These are phyloP conservation scores for Microdon myrmicae DNA, from an alignment of 2,888 invertebrate species.

Conservation along the genomic window DNA sequence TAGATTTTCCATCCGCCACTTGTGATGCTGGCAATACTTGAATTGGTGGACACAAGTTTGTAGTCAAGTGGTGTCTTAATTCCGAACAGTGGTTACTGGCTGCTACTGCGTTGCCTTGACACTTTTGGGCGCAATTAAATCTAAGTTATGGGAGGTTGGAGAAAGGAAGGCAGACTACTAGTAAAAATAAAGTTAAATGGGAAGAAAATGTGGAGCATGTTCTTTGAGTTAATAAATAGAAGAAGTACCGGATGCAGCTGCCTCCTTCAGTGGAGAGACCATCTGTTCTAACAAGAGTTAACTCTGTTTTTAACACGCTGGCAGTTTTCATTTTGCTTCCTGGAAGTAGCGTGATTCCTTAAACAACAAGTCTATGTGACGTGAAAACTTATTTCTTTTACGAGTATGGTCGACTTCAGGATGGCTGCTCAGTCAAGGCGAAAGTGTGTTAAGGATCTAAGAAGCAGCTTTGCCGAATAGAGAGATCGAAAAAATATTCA, in stretches of 20 bases:
- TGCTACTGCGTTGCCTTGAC: constrained; percentile 39
- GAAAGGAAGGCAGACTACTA: not conserved
- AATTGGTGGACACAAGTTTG: constrained; percentile 7
- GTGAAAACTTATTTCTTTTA: too few species aligned
- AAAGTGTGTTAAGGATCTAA: too few species aligned
- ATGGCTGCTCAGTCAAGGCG: too few species aligned
- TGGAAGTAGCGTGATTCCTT: too few species aligned
- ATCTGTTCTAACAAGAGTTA: constrained; percentile 49
- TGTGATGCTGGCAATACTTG: constrained; percentile 12
- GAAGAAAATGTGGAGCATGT: constrained; percentile 48
- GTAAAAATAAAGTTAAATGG: constrained; percentile 46
- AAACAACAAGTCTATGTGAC: too few species aligned
- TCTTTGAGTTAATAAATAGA: constrained; percentile 36
- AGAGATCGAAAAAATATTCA: too few species aligned
- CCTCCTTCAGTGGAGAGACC: constrained; percentile 41
- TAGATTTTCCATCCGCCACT: constrained; percentile 15
- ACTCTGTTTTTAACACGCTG: constrained; percentile 43
- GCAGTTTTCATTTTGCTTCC: too few species aligned
- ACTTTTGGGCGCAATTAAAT: constrained; percentile 48
- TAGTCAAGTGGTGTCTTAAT: constrained; percentile 33
- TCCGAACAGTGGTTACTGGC: constrained; percentile 35
- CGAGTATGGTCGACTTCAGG: too few species aligned
- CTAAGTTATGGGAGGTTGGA: constrained; percentile 10
- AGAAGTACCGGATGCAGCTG: constrained; percentile 44
- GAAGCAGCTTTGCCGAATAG: too few species aligned